Conservation (phyloP, 1,140 invertebrate species). For the Papilio polyxenes region DNA sequence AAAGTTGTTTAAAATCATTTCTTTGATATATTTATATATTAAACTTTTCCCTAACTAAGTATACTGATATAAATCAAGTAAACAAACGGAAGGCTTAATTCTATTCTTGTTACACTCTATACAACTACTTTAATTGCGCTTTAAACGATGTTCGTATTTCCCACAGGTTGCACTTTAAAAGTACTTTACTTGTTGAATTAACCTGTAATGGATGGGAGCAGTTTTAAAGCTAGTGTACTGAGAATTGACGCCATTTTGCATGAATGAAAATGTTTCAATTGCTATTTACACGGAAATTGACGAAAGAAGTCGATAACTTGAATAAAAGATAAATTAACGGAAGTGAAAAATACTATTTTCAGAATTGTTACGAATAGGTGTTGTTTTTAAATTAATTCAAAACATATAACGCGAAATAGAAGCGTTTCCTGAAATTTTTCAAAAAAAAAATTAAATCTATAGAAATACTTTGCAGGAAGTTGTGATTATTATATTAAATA, state of each 20-base stretch:
- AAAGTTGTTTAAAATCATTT: no score
- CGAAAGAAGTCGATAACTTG: neutral
- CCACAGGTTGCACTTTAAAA: slow-evolving; percentile 18
- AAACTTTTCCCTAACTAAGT: neutral
- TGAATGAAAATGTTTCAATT: neutral
- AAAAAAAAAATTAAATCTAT: no score
- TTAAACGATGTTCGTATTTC: neutral
- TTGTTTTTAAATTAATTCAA: no score
- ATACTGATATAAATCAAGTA: neutral
- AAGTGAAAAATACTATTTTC: no score
- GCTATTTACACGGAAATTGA: neutral
- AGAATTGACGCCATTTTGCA: slow-evolving; percentile 5
- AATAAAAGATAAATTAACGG: no score
- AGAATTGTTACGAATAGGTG: no score
- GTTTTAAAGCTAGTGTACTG: slow-evolving; percentile 7
- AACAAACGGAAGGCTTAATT: slow-evolving; percentile 15
- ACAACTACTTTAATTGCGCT: slow-evolving; percentile 14
- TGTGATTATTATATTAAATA: no score
- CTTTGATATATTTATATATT: no score
- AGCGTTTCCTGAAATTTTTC: no score
- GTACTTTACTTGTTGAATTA: slow-evolving; percentile 29
- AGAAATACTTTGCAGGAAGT: no score
- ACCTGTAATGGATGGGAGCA: slow-evolving; percentile 14
- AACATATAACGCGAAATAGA: no score
- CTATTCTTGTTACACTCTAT: neutral